These are phyloP conservation scores for Bambusicola thoracicus DNA, from an alignment of 2,113 vertebrate genomes.

Conservation along the genomic window DNA sequence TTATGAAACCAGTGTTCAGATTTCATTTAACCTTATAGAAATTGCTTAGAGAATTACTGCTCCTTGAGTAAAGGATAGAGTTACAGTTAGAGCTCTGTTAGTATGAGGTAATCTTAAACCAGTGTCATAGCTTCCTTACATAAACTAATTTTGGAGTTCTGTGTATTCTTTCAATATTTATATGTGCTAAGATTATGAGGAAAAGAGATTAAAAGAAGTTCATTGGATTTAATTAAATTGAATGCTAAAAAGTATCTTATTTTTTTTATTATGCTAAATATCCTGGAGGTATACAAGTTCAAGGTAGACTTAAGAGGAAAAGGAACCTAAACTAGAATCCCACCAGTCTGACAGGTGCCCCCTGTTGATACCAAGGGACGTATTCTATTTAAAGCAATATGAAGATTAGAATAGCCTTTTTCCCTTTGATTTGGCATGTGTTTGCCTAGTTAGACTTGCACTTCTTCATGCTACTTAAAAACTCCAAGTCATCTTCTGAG, in stretches of 20 bases:
- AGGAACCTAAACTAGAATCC: background rate
- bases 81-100: background rate
- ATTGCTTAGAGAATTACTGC: background rate
- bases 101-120: background rate
- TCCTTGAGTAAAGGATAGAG: fast-evolving
- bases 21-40: constrained; percentile 16
- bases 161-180: background rate
- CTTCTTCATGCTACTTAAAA: background rate
- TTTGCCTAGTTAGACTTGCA: background rate
- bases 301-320: background rate
- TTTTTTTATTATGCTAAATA: background rate
- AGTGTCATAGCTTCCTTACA: background rate
- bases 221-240: background rate
- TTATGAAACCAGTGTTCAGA: background rate
- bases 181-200: background rate
- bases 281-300: background rate
- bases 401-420: background rate
- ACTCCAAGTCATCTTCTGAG: background rate
- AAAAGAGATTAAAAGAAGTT: background rate
- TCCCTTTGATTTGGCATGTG: background rate
- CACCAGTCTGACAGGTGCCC: background rate
- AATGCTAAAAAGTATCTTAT: background rate
- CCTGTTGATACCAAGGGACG: background rate
- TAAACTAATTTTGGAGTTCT: background rate
- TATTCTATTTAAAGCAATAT: background rate